Evolutionary conservation across 2,113 vertebrate genomes (phyloP).

Genomic region (Gopherus evgoodei): DNA sequence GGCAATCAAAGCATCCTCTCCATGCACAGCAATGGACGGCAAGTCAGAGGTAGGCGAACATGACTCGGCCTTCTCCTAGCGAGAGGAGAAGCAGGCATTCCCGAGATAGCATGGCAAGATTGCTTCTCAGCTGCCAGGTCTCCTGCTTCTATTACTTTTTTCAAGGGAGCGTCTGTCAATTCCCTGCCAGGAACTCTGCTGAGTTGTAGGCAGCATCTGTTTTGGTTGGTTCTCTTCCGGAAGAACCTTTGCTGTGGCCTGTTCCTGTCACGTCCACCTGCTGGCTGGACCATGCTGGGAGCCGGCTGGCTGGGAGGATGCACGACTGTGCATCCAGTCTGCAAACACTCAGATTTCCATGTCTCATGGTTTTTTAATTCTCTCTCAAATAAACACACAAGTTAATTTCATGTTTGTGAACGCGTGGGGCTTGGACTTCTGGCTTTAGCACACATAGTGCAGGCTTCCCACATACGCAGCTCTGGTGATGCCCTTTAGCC

Average conservation of each 20-base stretch:
- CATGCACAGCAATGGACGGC: not conserved
- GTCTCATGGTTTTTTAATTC: not conserved
- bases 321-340: not conserved
- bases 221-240: not conserved
- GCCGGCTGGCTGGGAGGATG: not conserved
- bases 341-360: not conserved
- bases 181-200: not conserved
- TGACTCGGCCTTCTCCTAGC: not conserved
- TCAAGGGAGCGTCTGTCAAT: accelerated
- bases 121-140: not conserved
- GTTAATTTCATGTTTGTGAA: not conserved
- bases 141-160: accelerated
- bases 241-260: not conserved
- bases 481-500: not conserved
- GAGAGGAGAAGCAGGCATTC: not conserved
- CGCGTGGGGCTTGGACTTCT: not conserved
- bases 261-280: not conserved
- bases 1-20: slow-evolving; percentile 51
- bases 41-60: not conserved
- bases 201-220: not conserved
- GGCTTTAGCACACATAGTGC: not conserved
- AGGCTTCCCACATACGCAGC: not conserved
- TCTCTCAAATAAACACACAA: not conserved
- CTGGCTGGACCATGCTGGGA: not conserved
- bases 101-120: accelerated